These are phyloP conservation scores for Caenorhabditis briggsae DNA, from an alignment of 1,140 invertebrate genomes.

Conservation along the genomic window DNA sequence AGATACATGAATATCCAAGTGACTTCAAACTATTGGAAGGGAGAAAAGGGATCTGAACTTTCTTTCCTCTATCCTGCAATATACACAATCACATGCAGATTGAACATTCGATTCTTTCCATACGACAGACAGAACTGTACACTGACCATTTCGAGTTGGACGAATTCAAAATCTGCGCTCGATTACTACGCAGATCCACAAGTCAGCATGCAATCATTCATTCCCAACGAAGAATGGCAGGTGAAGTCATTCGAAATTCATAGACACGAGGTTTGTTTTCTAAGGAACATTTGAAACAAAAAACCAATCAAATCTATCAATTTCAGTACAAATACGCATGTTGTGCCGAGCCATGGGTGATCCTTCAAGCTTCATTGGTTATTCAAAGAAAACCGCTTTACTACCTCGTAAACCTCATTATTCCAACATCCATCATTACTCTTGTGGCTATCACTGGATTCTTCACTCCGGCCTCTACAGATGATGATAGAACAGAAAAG, in stretches of 20 bases:
- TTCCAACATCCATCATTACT: conserved; percentile 76
- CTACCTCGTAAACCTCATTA: conserved; percentile 74
- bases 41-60: conserved; percentile 71
- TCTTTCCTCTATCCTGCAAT: conserved; percentile 76
- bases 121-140: conserved; percentile 78
- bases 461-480: conserved; percentile 76
- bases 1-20: conserved; percentile 77
- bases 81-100: conserved; percentile 72
- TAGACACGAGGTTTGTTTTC: conserved; percentile 71
- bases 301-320: background rate
- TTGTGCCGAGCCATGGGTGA: conserved; percentile 77
- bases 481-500: conserved; percentile 77
- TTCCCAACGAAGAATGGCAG: conserved; percentile 77
- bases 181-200: conserved; percentile 75
- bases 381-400: conserved; percentile 74
- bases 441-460: conserved; percentile 77
- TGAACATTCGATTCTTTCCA: conserved; percentile 77
- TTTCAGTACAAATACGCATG: conserved; percentile 78
- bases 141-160: conserved; percentile 76
- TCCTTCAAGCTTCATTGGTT: conserved; percentile 73
- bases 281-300: background rate
- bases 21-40: conserved; percentile 71
- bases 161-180: conserved; percentile 74
- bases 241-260: conserved; percentile 74
- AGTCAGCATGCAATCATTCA: conserved; percentile 75